phyloP scores from a whole-genome alignment of 1,140 invertebrate species.

The Drosophila micromelanica region DNA sequence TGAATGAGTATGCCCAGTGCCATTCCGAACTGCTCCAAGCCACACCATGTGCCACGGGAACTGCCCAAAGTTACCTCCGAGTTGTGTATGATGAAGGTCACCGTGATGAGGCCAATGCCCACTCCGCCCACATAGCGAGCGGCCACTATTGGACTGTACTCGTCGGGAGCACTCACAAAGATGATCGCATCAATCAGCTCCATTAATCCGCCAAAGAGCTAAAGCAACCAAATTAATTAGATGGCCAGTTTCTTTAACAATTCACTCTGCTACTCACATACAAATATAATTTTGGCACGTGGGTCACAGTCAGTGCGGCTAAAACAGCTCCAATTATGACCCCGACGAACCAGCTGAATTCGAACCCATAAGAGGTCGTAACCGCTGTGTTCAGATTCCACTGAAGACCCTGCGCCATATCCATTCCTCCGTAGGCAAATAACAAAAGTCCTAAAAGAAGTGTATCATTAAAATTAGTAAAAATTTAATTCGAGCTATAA shows the following conservation, averaged over 20 bases:
- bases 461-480: background rate
- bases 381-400: slow-evolving; percentile 37
- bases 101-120: slow-evolving; percentile 61
- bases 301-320: slow-evolving; percentile 38
- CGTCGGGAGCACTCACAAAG: slow-evolving; percentile 53
- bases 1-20: slow-evolving; percentile 58
- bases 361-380: slow-evolving; percentile 42
- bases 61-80: slow-evolving; percentile 53
- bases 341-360: slow-evolving; percentile 72
- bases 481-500: background rate
- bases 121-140: slow-evolving; percentile 71
- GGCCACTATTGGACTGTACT: slow-evolving; percentile 56
- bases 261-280: slow-evolving; percentile 49
- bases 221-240: background rate
- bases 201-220: slow-evolving; percentile 54
- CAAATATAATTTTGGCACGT: slow-evolving; percentile 51
- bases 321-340: slow-evolving; percentile 67
- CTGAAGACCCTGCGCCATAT: slow-evolving; percentile 63
- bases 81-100: slow-evolving; percentile 64
- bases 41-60: slow-evolving; percentile 55
- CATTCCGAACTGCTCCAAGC: slow-evolving; percentile 62
- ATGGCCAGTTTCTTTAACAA: background rate
- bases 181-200: slow-evolving; percentile 65
- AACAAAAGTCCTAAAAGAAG: slow-evolving; percentile 43
- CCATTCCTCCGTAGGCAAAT: slow-evolving; percentile 66